These are phyloP conservation scores for Phenganax stokvisi DNA, from an alignment of 92 coral and sea anemone genomes.

Conservation along the genomic window DNA sequence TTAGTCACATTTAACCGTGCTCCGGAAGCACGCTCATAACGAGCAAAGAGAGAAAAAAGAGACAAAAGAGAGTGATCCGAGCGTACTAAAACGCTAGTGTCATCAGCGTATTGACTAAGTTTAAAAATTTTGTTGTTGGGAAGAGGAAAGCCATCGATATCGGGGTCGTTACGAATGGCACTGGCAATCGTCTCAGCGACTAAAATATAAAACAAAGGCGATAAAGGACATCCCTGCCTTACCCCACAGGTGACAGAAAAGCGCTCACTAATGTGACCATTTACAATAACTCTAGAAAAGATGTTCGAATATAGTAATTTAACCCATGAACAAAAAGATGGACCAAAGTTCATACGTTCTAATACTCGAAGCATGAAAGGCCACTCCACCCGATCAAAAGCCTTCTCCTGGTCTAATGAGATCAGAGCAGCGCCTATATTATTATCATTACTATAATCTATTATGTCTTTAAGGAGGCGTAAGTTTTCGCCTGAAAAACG, in stretches of 20 bases:
- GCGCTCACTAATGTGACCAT: conserved; percentile 4
- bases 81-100: conserved; percentile 21
- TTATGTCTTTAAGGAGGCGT: conserved; percentile 25
- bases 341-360: conserved; percentile 48
- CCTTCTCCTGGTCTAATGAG: conserved; percentile 55
- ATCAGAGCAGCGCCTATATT: conserved; percentile 28
- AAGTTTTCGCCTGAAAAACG: conserved; percentile 42
- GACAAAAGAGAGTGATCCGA: background rate
- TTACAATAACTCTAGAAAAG: background rate
- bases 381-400: conserved; percentile 57
- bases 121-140: background rate
- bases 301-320: conserved; percentile 32
- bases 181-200: conserved; percentile 37
- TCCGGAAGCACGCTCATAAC: conserved; percentile 1
- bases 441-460: background rate
- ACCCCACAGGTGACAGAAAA: conserved; percentile 32
- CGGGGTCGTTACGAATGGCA: conserved; percentile 21
- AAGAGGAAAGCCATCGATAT: conserved; percentile 4
- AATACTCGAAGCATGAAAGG: conserved; percentile 32
- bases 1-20: conserved; percentile 7
- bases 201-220: conserved; percentile 29
- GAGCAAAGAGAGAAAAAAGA: background rate
- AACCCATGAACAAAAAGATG: conserved; percentile 42
- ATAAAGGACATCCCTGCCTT: conserved; percentile 31
- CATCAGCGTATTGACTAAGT: conserved; percentile 39